Percentiles rank a stretch among this genome's conserved stretches.
phyloP scores from a whole-genome alignment of 2,888 invertebrate genomes.

The Aporophyla lueneburgensis region DNA sequence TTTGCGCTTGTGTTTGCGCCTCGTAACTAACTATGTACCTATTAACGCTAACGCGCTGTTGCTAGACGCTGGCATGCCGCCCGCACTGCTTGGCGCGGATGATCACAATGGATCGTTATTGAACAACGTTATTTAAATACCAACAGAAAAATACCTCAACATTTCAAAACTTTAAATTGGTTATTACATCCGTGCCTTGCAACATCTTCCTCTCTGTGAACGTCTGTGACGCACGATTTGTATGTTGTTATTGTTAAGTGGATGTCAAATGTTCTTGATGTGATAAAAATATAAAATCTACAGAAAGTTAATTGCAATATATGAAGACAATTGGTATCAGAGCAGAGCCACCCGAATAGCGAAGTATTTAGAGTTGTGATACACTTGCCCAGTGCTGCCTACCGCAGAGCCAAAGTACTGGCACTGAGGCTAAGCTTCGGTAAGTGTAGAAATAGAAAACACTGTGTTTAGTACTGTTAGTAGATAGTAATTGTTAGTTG shows the following conservation, averaged over 20 bases:
- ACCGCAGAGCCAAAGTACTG: conserved; percentile 12
- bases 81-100: conserved; percentile 78
- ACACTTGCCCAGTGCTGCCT: conserved; percentile 23
- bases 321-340: conserved; percentile 32
- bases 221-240: conserved; percentile 68
- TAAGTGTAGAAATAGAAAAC: conserved; percentile 52
- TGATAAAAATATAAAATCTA: conserved; percentile 16
- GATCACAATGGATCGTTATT: conserved; percentile 61
- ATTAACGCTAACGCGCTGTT: conserved; percentile 81
- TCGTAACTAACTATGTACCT: conserved; percentile 81
- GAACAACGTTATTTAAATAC: conserved; percentile 43
- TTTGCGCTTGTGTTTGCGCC: conserved; percentile 88
- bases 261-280: conserved; percentile 36
- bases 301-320: conserved; percentile 20
- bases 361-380: conserved; percentile 20
- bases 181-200: conserved; percentile 73
- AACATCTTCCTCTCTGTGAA: conserved; percentile 71
- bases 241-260: conserved; percentile 58
- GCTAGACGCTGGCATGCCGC: conserved; percentile 79
- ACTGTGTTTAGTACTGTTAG: conserved; percentile 32
- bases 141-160: conserved; percentile 28
- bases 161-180: conserved; percentile 33
- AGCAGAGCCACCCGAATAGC: conserved; percentile 28
- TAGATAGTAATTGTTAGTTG: conserved; percentile 50
- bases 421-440: conserved; percentile 27